A percentile compares a stretch with the other conserved stretches of the same genome.
These are phyloP conservation scores for Oxycera nigricornis DNA, from an alignment of 2,888 invertebrate species.

Conservation along the genomic window DNA sequence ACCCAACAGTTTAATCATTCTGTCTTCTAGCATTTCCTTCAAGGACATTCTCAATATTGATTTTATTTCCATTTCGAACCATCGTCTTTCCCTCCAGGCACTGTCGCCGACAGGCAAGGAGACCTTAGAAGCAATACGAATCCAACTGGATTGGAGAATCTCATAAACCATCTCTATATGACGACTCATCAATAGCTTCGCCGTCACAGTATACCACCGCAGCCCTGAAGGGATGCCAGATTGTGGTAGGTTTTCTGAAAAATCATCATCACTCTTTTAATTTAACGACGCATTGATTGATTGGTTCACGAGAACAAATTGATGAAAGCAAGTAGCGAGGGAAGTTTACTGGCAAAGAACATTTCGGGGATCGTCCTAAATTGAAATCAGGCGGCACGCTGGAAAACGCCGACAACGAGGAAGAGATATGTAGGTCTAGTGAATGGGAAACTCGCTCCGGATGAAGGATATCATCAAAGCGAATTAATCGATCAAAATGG, in stretches of 20 bases:
- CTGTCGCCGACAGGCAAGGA: too few relatives aligned
- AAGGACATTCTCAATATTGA: background rate
- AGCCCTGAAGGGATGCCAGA: background rate
- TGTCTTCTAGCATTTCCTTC: too few relatives aligned
- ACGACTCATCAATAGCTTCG: too few relatives aligned
- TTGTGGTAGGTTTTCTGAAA: background rate
- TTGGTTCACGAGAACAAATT: slow-evolving; percentile 5
- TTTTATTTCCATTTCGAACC: background rate
- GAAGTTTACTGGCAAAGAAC: background rate
- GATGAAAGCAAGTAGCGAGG: background rate
- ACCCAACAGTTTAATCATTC: too few relatives aligned
- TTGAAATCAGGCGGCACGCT: background rate
- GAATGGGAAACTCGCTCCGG: background rate
- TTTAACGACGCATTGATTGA: slow-evolving; percentile 29
- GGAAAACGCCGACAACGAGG: too few relatives aligned
- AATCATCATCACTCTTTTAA: slow-evolving; percentile 25
- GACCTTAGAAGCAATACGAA: too few relatives aligned
- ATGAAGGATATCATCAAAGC: background rate
- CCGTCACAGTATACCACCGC: too few relatives aligned
- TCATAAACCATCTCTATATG: too few relatives aligned
- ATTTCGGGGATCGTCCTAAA: background rate
- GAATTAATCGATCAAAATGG: slow-evolving; percentile 5
- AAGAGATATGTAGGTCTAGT: too few relatives aligned
- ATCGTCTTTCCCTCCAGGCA: too few relatives aligned
- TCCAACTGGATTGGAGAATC: too few relatives aligned